These are phyloP conservation scores for Osmoderma eremita DNA, from an alignment of 2,888 invertebrate genomes.

Conservation along the genomic window DNA sequence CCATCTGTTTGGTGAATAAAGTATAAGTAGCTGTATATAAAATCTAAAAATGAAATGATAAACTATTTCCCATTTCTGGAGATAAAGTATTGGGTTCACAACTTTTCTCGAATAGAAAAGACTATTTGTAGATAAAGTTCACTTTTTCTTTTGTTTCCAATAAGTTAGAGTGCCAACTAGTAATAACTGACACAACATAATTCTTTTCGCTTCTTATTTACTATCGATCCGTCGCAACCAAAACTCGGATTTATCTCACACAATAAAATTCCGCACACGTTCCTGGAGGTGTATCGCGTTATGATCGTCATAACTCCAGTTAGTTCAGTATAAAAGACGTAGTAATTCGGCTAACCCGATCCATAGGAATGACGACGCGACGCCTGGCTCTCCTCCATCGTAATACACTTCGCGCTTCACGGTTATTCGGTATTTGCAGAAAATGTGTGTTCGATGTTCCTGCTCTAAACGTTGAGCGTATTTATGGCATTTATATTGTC, in stretches of 20 bases:
- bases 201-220: not conserved
- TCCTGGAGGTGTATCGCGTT: not conserved
- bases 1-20: too few relatives aligned
- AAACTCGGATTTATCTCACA: constrained; percentile 12
- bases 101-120: not conserved
- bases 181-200: not conserved
- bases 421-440: not conserved
- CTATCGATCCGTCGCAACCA: not conserved
- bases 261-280: constrained; percentile 18
- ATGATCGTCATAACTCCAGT: not conserved
- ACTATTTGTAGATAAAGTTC: not conserved
- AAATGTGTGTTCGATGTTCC: constrained; percentile 8
- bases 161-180: constrained; percentile 5
- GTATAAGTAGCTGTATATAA: too few relatives aligned
- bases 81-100: not conserved
- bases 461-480: constrained; percentile 19
- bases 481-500: constrained; percentile 15
- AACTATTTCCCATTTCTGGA: too few relatives aligned
- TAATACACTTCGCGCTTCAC: not conserved
- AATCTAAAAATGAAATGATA: too few relatives aligned
- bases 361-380: not conserved
- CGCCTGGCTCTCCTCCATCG: too few relatives aligned
- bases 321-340: constrained; percentile 13
- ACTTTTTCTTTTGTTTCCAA: not conserved
- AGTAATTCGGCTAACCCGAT: not conserved